phyloP scores from a whole-genome alignment of 2,113 vertebrate species.

The Actinemys pallida region DNA sequence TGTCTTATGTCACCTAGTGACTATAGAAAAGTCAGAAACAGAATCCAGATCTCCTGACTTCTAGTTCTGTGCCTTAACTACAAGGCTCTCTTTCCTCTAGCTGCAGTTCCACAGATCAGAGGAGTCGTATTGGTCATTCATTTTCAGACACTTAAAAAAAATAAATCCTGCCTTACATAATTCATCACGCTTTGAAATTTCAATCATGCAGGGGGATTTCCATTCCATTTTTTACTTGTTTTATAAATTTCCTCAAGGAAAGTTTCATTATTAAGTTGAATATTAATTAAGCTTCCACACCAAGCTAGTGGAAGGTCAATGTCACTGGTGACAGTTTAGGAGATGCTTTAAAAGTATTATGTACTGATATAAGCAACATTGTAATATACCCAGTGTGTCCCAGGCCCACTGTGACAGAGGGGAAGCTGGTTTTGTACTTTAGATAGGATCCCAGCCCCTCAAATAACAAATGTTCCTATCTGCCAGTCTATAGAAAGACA shows the following conservation, averaged over 20 bases:
- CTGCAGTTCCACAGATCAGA: background rate
- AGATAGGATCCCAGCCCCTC: background rate
- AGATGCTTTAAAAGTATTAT: background rate
- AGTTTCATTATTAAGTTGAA: background rate
- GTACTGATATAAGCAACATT: background rate
- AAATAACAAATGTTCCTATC: background rate
- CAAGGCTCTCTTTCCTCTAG: background rate
- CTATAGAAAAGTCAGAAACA: background rate
- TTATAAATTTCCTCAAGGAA: background rate
- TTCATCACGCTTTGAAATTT: background rate
- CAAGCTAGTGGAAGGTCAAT: background rate
- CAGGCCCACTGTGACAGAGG: background rate
- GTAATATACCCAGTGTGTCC: background rate
- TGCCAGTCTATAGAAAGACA: no score
- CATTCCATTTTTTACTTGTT: background rate
- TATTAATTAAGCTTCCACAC: background rate
- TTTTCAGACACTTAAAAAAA: background rate
- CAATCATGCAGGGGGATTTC: background rate
- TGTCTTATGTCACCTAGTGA: background rate
- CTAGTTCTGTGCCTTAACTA: background rate
- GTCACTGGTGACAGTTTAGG: background rate
- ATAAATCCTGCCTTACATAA: background rate
- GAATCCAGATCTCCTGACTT: background rate
- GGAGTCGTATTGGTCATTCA: background rate
- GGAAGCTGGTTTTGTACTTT: background rate